phyloP scores from a whole-genome alignment of 1,140 invertebrate genomes.

The Calliopsis andreniformis region DNA sequence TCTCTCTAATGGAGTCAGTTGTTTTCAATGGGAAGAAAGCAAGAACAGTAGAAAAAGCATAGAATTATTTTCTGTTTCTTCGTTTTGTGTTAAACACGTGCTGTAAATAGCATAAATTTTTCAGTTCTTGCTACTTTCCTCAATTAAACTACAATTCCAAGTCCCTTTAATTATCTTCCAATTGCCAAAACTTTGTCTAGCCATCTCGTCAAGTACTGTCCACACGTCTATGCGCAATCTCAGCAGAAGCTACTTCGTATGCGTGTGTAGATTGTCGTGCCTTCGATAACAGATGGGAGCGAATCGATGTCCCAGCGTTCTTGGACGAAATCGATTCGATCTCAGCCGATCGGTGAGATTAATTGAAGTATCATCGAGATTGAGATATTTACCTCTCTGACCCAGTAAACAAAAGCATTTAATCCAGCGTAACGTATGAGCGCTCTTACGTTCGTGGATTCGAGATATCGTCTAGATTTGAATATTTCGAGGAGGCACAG shows the following conservation, averaged over 20 bases:
- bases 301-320: background rate
- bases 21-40: too few species aligned
- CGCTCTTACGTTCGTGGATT: background rate
- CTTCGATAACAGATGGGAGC: slow-evolving; percentile 5
- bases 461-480: background rate
- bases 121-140: too few species aligned
- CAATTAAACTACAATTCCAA: too few species aligned
- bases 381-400: slow-evolving; percentile 29
- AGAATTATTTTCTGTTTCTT: too few species aligned
- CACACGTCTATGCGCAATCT: slow-evolving; percentile 3
- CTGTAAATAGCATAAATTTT: too few species aligned
- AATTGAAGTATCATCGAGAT: slow-evolving; percentile 10
- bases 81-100: too few species aligned
- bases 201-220: slow-evolving; percentile 5
- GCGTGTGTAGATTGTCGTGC: slow-evolving; percentile 18
- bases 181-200: too few species aligned
- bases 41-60: too few species aligned
- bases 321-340: background rate
- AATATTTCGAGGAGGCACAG: slow-evolving; percentile 35
- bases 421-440: background rate
- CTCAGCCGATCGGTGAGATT: slow-evolving; percentile 2
- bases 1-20: too few species aligned
- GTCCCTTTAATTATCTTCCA: too few species aligned
- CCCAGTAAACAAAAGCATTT: slow-evolving; percentile 10
- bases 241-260: slow-evolving; percentile 10